Conservation (phyloP, 2,888 invertebrate species). For the Stenichneumon culpator region DNA sequence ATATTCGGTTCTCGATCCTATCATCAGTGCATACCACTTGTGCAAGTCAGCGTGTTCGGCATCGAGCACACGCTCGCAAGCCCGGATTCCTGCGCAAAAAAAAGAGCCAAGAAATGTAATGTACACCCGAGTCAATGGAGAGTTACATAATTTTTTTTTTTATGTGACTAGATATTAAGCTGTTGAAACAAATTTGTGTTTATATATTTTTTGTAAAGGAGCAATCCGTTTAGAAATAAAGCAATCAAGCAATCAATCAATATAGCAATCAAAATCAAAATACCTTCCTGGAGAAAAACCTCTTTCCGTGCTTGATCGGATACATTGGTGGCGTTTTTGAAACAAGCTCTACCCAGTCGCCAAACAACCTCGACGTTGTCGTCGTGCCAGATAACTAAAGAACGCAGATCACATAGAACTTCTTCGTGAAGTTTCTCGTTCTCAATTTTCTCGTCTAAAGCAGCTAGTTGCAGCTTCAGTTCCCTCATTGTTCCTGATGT, state of each 20-base stretch:
- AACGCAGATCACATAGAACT: constrained; percentile 75
- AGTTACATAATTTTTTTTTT: too few species aligned
- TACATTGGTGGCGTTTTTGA: constrained; percentile 73
- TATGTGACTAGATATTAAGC: too few species aligned
- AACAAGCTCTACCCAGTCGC: constrained; percentile 81
- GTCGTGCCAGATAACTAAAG: constrained; percentile 75
- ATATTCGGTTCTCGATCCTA: constrained; percentile 88
- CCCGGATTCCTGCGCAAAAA: constrained; percentile 86
- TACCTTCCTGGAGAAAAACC: constrained; percentile 79
- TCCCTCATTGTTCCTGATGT: constrained; percentile 76
- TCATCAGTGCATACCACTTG: constrained; percentile 91
- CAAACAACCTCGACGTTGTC: constrained; percentile 80
- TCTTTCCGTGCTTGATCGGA: constrained; percentile 72
- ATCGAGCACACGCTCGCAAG: constrained; percentile 87
- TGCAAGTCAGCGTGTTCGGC: constrained; percentile 87
- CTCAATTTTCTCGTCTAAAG: constrained; percentile 76
- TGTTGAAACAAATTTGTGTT: too few species aligned
- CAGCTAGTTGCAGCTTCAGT: constrained; percentile 73
- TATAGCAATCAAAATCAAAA: constrained; percentile 6
- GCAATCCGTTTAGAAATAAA: too few species aligned
- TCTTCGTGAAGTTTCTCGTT: constrained; percentile 70
- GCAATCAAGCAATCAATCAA: too few species aligned
- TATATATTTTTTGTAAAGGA: too few species aligned
- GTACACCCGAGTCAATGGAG: background rate
- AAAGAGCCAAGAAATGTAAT: background rate